Percentiles rank a stretch among this genome's conserved stretches.
Evolutionary conservation across 2,113 vertebrate species (phyloP).

Genomic region (Protobothrops mucrosquamatus): DNA sequence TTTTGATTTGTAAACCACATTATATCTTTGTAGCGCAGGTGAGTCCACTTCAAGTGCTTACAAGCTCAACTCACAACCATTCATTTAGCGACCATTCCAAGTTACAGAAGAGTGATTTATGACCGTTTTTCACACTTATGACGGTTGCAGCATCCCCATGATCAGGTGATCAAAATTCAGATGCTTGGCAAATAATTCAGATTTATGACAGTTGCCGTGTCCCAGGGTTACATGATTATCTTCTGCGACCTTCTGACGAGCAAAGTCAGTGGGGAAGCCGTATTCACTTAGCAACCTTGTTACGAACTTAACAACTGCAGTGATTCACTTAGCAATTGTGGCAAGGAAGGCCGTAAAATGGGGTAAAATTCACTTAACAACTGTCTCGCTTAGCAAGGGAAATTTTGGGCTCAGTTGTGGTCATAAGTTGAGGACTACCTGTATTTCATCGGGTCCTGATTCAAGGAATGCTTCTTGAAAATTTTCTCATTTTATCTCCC

Average conservation of each 20-base stretch:
- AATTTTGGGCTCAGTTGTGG: not conserved
- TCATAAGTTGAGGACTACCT: not conserved
- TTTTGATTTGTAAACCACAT: not conserved
- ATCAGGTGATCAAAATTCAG: too few relatives aligned
- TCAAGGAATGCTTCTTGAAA: not conserved
- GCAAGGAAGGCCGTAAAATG: not conserved
- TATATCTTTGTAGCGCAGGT: not conserved
- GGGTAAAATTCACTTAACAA: not conserved
- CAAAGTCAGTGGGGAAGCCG: not conserved
- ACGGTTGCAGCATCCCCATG: too few relatives aligned
- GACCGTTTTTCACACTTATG: too few relatives aligned
- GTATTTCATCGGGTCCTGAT: not conserved
- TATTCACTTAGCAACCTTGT: not conserved
- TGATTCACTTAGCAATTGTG: not conserved
- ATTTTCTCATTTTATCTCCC: not conserved
- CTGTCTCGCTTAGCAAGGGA: not conserved
- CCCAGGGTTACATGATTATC: not conserved
- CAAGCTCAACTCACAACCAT: too few relatives aligned
- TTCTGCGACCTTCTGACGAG: not conserved
- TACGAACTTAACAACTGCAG: not conserved
- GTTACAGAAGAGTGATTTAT: too few relatives aligned
- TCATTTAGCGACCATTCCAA: too few relatives aligned
- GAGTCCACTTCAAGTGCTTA: not conserved
- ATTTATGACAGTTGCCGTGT: not conserved
- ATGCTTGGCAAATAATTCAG: too few relatives aligned